These are phyloP conservation scores for Drosophila merina DNA, from an alignment of 2,888 invertebrate species.

Conservation along the genomic window DNA sequence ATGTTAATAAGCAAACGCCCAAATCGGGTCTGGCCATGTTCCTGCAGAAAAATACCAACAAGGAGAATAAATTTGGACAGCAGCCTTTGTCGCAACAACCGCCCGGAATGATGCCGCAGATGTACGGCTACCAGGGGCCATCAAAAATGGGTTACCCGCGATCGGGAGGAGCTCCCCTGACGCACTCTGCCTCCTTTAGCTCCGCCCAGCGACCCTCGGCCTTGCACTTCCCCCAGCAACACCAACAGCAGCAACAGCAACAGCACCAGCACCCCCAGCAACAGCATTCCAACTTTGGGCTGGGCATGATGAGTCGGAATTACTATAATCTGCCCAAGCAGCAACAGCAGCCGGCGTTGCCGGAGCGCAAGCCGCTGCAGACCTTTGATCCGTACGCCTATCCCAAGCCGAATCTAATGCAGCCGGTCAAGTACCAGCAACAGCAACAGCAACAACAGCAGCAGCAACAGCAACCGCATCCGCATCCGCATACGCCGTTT, in stretches of 20 bases:
- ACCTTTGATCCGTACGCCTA: constrained; percentile 82
- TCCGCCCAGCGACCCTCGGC: constrained; percentile 74
- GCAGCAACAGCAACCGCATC: constrained; percentile 24
- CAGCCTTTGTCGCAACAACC: constrained; percentile 46
- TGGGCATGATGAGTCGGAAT: constrained; percentile 73
- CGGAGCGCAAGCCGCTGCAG: constrained; percentile 80
- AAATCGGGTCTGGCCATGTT: constrained; percentile 66
- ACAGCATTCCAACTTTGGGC: constrained; percentile 54
- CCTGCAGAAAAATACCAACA: constrained; percentile 75
- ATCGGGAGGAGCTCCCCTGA: constrained; percentile 59
- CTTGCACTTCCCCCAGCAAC: constrained; percentile 59
- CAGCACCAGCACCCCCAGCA: constrained; percentile 50
- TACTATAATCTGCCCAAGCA: constrained; percentile 68
- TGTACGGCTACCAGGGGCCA: constrained; percentile 65
- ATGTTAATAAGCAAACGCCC: constrained; percentile 67
- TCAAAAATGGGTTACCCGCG: constrained; percentile 58
- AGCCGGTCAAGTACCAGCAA: constrained; percentile 64
- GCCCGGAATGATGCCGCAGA: constrained; percentile 57
- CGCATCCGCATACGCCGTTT: constrained; percentile 80
- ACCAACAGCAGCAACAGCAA: constrained; percentile 43
- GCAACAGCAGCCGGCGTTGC: constrained; percentile 41
- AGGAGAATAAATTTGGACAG: constrained; percentile 78
- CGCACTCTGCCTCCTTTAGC: constrained; percentile 82
- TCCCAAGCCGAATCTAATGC: constrained; percentile 76
- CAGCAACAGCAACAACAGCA: constrained; percentile 31